Conservation (phyloP, 2,888 invertebrate species). For the Phaedon cochleariae region DNA sequence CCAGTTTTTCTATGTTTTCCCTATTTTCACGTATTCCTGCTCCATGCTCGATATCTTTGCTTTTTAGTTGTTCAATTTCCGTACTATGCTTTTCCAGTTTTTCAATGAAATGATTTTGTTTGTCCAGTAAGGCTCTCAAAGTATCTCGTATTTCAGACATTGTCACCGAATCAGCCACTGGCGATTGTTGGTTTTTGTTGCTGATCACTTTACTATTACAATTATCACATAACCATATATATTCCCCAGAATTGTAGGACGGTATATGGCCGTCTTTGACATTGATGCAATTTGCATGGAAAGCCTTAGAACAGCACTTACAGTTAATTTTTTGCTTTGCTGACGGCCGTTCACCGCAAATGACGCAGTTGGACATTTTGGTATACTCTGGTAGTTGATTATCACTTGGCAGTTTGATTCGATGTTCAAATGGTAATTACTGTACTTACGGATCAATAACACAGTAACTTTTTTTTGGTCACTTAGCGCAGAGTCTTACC, state of each 20-base stretch:
- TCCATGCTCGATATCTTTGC: neutral
- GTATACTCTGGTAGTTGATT: neutral
- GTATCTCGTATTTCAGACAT: constrained; percentile 8
- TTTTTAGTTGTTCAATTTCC: neutral
- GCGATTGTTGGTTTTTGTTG: neutral
- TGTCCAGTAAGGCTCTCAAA: too few species aligned
- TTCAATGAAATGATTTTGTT: too few species aligned
- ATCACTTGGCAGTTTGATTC: neutral
- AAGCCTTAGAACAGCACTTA: neutral
- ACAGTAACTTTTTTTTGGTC: neutral
- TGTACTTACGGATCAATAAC: too few species aligned
- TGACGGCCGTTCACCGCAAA: too few species aligned
- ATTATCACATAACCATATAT: neutral
- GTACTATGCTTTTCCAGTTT: neutral
- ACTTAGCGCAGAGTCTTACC: neutral
- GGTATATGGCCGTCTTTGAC: neutral
- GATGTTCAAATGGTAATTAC: neutral
- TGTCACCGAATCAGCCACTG: neutral
- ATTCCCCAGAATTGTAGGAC: constrained; percentile 7
- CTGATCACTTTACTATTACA: neutral
- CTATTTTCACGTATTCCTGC: neutral
- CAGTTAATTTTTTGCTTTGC: neutral
- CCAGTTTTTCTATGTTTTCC: neutral
- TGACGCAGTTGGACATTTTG: constrained; percentile 6
- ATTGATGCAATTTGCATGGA: neutral